These are phyloP conservation scores for Brenthis daphne DNA, from an alignment of 2,888 invertebrate species.

Conservation along the genomic window DNA sequence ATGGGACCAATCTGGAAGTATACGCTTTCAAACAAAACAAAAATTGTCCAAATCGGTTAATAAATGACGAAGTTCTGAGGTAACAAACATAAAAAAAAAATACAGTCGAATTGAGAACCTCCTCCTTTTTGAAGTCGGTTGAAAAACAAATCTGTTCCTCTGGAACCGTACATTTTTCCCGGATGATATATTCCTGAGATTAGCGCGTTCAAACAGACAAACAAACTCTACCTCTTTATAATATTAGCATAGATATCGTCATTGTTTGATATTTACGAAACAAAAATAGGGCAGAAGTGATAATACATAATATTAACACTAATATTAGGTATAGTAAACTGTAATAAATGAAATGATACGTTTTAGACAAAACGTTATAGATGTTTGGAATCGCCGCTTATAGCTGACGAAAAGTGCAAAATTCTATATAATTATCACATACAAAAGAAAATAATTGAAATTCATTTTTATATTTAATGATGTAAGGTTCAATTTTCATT, in stretches of 20 bases:
- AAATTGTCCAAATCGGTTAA: too few relatives aligned
- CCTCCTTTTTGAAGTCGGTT: too few relatives aligned
- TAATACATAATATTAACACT: slow-evolving; percentile 6
- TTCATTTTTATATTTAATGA: background rate
- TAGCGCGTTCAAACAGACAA: background rate
- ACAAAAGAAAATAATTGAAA: background rate
- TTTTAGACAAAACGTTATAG: background rate
- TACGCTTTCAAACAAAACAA: too few relatives aligned
- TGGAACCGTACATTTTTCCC: too few relatives aligned
- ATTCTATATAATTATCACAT: slow-evolving; percentile 14
- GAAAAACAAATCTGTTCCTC: too few relatives aligned
- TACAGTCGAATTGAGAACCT: too few relatives aligned
- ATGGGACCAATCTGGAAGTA: too few relatives aligned
- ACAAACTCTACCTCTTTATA: too few relatives aligned
- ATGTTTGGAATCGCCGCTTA: slow-evolving; percentile 2
- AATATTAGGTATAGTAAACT: background rate
- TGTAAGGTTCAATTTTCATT: background rate
- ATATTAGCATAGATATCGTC: background rate
- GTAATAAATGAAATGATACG: slow-evolving; percentile 6
- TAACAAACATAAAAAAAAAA: too few relatives aligned
- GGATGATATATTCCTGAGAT: too few relatives aligned
- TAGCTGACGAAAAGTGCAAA: slow-evolving; percentile 9
- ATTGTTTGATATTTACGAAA: background rate
- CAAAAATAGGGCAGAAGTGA: background rate
- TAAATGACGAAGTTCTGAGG: too few relatives aligned